Conservation (phyloP, 2,888 invertebrate genomes). For the Falcaria lacertinaria region DNA sequence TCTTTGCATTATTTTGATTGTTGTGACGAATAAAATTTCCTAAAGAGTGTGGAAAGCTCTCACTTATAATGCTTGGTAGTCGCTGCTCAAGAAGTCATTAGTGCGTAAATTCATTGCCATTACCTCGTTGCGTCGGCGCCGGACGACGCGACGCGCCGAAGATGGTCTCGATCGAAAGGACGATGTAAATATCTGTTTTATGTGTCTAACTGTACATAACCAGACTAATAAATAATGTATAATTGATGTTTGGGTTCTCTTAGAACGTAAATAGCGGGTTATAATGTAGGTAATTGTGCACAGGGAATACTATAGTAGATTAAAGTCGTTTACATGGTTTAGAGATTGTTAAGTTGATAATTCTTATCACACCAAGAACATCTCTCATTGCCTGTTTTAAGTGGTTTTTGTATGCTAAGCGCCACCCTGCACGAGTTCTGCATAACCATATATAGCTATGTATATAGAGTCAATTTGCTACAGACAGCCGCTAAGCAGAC, state of each 20-base stretch:
- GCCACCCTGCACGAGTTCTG: too few species aligned
- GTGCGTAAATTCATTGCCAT: slow-evolving; percentile 41
- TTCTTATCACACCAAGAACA: neutral
- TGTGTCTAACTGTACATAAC: slow-evolving; percentile 21
- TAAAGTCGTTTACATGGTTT: neutral
- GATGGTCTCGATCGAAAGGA: slow-evolving; percentile 17
- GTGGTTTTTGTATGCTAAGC: too few species aligned
- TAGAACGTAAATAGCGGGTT: slow-evolving; percentile 13
- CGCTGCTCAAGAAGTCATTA: slow-evolving; percentile 32
- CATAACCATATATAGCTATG: too few species aligned
- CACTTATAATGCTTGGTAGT: slow-evolving; percentile 26
- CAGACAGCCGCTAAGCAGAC: too few species aligned
- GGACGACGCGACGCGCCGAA: slow-evolving; percentile 14
- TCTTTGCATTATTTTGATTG: too few species aligned
- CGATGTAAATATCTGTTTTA: slow-evolving; percentile 24
- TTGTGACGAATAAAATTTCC: too few species aligned
- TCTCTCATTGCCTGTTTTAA: neutral
- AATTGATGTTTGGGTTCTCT: slow-evolving; percentile 17
- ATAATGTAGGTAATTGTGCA: neutral
- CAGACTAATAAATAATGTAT: slow-evolving; percentile 23
- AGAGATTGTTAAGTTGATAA: neutral
- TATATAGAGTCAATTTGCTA: too few species aligned
- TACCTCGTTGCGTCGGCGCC: slow-evolving; percentile 32
- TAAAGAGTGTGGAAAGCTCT: slow-evolving; percentile 5
- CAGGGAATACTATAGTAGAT: neutral